phyloP scores from a whole-genome alignment of 2,113 vertebrate species.

The Dasyurus viverrinus region DNA sequence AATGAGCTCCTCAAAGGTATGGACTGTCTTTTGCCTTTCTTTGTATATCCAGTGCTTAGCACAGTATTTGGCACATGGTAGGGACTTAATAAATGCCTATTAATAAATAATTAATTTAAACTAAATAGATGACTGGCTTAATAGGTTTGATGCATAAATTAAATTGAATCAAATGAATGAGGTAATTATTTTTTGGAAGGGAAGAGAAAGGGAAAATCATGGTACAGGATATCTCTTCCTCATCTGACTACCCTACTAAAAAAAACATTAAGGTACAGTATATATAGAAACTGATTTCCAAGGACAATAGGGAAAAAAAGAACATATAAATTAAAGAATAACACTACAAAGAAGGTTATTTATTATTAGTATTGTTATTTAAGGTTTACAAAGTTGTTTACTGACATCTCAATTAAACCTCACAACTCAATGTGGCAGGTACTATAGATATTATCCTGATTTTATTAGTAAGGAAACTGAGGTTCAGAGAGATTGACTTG shows the following conservation, averaged over 20 bases:
- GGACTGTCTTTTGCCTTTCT: neutral
- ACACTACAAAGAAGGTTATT: neutral
- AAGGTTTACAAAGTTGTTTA: neutral
- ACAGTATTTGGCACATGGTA: neutral
- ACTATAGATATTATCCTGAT: neutral
- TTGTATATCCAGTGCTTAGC: neutral
- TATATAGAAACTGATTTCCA: neutral
- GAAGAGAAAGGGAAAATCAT: neutral
- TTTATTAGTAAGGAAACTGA: neutral
- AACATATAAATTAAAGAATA: neutral
- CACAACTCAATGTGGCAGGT: neutral
- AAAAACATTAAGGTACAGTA: neutral
- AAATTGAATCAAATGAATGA: neutral
- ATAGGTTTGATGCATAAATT: neutral
- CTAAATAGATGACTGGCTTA: neutral
- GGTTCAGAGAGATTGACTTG: neutral
- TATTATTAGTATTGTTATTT: neutral
- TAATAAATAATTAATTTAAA: neutral
- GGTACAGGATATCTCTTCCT: too few relatives aligned
- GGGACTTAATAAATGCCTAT: neutral
- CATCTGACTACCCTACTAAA: too few relatives aligned
- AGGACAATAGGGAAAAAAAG: neutral
- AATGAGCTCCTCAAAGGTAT: neutral
- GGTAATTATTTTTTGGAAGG: neutral
- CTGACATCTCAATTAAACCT: neutral